Evolutionary conservation across 2,888 invertebrate genomes (phyloP).

Genomic region (Heliconius ismenius): DNA sequence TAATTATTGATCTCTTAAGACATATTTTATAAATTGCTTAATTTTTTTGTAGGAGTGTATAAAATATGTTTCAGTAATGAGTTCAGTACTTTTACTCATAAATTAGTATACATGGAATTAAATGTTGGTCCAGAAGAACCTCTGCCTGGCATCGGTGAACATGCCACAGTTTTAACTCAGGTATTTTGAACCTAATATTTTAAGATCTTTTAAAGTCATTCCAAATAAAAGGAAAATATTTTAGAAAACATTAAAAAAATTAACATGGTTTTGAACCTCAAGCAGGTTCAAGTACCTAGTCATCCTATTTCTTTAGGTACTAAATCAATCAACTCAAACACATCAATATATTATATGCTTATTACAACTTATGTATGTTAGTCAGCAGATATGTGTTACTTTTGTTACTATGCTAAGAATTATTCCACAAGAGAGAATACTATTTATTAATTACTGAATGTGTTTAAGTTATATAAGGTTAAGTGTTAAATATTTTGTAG

Average conservation of each 20-base stretch:
- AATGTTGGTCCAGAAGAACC: slow-evolving; percentile 96
- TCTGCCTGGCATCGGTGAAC: slow-evolving; percentile 91
- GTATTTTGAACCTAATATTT: slow-evolving; percentile 65
- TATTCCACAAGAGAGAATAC: neutral
- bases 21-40: neutral
- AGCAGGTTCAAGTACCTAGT: too few species aligned
- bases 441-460: neutral
- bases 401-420: neutral
- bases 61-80: slow-evolving; percentile 98
- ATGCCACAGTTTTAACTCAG: slow-evolving; percentile 96
- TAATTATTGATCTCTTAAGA: neutral
- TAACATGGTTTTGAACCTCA: neutral
- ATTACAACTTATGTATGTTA: too few species aligned
- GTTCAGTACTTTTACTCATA: slow-evolving; percentile 99
- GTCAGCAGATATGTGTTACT: too few species aligned
- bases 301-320: neutral
- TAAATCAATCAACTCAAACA: neutral
- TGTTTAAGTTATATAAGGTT: neutral
- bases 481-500: too few species aligned
- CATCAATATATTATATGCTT: neutral
- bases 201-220: neutral
- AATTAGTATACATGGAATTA: slow-evolving; percentile 98
- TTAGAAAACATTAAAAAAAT: too few species aligned
- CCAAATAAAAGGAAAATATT: too few species aligned
- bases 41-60: slow-evolving; percentile 86